A percentile compares a stretch with the other conserved stretches of the same genome.
phyloP scores from a whole-genome alignment of 2,888 invertebrate genomes.

The Epinotia ramella region DNA sequence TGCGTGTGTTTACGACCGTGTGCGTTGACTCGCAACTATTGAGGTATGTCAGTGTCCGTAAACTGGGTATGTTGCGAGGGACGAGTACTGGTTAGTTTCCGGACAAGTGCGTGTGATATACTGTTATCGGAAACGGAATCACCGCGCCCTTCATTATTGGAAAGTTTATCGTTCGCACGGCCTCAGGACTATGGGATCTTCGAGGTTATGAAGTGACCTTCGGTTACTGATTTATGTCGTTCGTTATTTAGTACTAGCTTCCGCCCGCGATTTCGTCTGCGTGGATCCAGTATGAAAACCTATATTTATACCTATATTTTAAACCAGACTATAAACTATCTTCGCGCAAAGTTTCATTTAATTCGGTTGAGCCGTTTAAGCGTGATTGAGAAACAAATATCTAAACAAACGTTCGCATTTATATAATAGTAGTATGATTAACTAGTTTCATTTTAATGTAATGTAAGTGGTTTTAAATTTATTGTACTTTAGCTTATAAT shows the following conservation, averaged over 20 bases:
- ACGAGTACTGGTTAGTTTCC: constrained; percentile 31
- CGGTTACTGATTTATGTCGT: not conserved
- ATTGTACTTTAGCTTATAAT: too few species aligned
- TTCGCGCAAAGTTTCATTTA: too few species aligned
- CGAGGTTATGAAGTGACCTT: constrained; percentile 26
- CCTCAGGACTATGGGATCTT: constrained; percentile 19
- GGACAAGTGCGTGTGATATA: constrained; percentile 55
- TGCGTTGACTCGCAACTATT: constrained; percentile 50
- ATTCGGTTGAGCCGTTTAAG: too few species aligned
- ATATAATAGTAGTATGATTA: too few species aligned
- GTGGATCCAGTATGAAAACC: too few species aligned
- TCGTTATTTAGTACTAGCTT: not conserved
- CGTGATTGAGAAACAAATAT: too few species aligned
- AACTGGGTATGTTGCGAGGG: constrained; percentile 19
- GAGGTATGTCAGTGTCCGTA: not conserved
- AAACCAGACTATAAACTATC: too few species aligned
- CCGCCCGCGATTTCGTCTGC: too few species aligned
- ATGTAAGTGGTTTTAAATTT: too few species aligned
- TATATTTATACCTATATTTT: too few species aligned
- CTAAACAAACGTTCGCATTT: too few species aligned
- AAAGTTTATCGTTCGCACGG: constrained; percentile 41
- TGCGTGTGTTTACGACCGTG: constrained; percentile 55
- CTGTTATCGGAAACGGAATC: constrained; percentile 41
- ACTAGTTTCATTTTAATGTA: too few species aligned
- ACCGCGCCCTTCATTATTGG: constrained; percentile 43